Evolutionary conservation across 2,797 vertebrate species (phyloP), one percentile per base, ranked within the genome.

Genomic region (Taenioides sp.): DNA sequence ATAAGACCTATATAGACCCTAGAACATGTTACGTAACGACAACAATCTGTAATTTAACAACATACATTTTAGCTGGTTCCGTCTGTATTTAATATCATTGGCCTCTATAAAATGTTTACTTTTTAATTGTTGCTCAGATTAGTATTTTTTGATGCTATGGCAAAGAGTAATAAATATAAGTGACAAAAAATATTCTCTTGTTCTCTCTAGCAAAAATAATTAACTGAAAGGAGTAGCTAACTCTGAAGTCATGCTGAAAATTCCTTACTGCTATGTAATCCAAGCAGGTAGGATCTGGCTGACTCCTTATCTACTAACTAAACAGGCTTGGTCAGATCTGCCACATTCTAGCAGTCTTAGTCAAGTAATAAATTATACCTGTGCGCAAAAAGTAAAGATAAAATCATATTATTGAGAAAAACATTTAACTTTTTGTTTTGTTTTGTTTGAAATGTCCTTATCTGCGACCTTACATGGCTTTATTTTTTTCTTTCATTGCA

Each of bases 251-350:
- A 28, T 10, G 7, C 14, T 9, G 17, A 49, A 27, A 65, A 25
- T 65, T 65, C 22, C 23, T 65, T 18, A 7, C 22, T 65, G 31
- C 17, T 40, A 22, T 40, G 63, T 64, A 43, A 64, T 64, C 34
- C 34, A 14, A 22, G 34, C 3, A 37, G 34, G 34, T 37, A 37
- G 34, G 34, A 37, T 37, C 43, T 62, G 55, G 22, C 31, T 37
- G 60, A 62, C 20, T 14, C 9, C 28, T 55, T 67, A 55, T 67
- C 25, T 49, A 27, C 47, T 55, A 57, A 55, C 50, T 55, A 16
- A 37, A 67, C 66, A 57, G n/a, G 52, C 52, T 67, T 7, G 11
- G 27, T 67, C n/a, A 67, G 66, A 67, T 12, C 16, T 18, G 14
- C 16, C 43, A 37, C 66, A 57, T 67, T 67, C 28, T 23, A 2